A percentile compares a stretch with the other conserved stretches of the same genome.
Conservation (phyloP, 1,140 invertebrate species). For the Caenorhabditis inopinata region DNA sequence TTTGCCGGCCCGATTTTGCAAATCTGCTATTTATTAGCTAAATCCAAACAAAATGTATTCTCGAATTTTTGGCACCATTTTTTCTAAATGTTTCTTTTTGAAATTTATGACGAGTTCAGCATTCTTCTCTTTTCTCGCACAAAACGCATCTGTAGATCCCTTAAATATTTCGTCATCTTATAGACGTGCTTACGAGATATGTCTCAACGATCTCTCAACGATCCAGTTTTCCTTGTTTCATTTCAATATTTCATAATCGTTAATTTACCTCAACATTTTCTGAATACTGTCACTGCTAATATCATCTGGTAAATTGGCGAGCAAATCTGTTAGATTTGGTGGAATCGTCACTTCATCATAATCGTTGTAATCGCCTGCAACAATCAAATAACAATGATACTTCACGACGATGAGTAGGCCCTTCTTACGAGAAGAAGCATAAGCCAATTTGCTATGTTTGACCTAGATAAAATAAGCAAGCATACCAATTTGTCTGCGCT, state of each 20-base stretch:
- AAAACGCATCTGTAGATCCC: no score
- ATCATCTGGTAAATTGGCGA: conserved; percentile 63
- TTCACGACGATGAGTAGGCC: no score
- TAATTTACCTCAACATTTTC: conserved; percentile 52
- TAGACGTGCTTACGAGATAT: no score
- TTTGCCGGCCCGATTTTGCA: no score
- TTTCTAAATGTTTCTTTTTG: no score
- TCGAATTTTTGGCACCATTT: no score
- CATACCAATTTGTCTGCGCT: background rate
- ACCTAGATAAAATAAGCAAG: conserved; percentile 17
- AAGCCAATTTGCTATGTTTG: conserved; percentile 34
- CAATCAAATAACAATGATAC: background rate
- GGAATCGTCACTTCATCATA: conserved; percentile 64
- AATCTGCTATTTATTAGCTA: no score
- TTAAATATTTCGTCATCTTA: no score
- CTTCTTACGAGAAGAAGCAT: background rate
- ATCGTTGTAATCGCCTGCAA: conserved; percentile 57
- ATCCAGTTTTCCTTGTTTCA: background rate
- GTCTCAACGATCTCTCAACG: background rate
- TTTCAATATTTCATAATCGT: background rate
- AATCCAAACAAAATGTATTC: no score
- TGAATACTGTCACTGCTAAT: conserved; percentile 58
- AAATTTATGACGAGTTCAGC: no score
- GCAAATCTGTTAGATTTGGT: conserved; percentile 59
- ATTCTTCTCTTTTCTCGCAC: no score